A percentile compares a stretch with the other conserved stretches of the same genome.
Evolutionary conservation across 2,797 vertebrate genomes (phyloP).

Genomic region (Hyperoplus immaculatus): DNA sequence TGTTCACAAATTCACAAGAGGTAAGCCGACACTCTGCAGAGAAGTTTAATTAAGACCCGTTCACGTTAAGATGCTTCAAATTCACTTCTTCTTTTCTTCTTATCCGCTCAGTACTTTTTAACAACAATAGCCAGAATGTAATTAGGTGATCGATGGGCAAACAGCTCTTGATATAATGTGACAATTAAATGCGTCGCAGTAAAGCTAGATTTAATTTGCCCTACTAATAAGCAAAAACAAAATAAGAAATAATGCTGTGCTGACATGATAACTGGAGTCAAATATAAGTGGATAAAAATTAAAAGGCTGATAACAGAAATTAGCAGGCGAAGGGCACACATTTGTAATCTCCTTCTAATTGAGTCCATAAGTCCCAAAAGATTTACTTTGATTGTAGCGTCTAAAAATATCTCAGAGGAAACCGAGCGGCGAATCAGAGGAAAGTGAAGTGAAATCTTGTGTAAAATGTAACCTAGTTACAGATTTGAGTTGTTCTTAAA

Average conservation of each 20-base stretch:
- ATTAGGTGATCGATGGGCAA: slow-evolving; percentile 41
- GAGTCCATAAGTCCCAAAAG: slow-evolving; percentile 76
- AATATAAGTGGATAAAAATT: slow-evolving; percentile 37
- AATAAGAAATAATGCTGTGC: background rate
- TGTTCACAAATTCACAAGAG: slow-evolving; percentile 57
- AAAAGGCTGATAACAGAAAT: slow-evolving; percentile 50
- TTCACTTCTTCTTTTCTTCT: slow-evolving; percentile 50
- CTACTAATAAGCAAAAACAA: slow-evolving; percentile 37
- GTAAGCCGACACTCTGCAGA: slow-evolving; percentile 52
- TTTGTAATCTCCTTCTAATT: slow-evolving; percentile 77
- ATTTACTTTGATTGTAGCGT: slow-evolving; percentile 70
- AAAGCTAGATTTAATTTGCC: slow-evolving; percentile 26
- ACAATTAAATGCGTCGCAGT: slow-evolving; percentile 16
- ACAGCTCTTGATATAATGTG: slow-evolving; percentile 3
- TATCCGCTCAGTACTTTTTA: slow-evolving; percentile 26
- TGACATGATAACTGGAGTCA: slow-evolving; percentile 27
- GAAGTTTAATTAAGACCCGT: slow-evolving; percentile 66
- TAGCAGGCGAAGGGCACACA: slow-evolving; percentile 50
- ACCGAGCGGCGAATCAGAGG: slow-evolving; percentile 43
- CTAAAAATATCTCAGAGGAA: slow-evolving; percentile 78
- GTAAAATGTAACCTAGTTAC: slow-evolving; percentile 71
- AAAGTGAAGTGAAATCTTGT: slow-evolving; percentile 44
- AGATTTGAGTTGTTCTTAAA: slow-evolving; percentile 33
- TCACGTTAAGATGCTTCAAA: slow-evolving; percentile 46
- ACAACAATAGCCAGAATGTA: slow-evolving; percentile 33